Percentiles rank a stretch among this genome's conserved stretches.
These are phyloP conservation scores for Nasonia vitripennis DNA, from an alignment of 1,140 invertebrate species.

Conservation along the genomic window DNA sequence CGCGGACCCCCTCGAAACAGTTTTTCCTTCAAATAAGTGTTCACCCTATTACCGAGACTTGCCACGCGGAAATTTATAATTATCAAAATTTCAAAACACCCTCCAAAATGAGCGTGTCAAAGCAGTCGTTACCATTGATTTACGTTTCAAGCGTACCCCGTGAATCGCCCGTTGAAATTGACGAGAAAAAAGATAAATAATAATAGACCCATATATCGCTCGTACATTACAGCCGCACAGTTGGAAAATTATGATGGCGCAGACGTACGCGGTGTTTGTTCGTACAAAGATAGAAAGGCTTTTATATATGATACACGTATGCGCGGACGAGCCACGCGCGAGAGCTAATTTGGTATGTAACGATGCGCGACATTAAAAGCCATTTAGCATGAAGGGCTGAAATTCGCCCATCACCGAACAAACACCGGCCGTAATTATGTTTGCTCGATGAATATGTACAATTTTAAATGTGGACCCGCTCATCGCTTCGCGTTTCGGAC, in stretches of 20 bases:
- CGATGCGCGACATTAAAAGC: neutral
- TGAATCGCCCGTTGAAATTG: neutral
- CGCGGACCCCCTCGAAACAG: too few species aligned
- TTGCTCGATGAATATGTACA: neutral
- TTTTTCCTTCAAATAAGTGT: too few species aligned
- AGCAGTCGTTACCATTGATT: too few species aligned
- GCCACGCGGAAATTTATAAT: slow-evolving; percentile 31
- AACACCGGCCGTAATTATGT: neutral
- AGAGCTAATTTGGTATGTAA: neutral
- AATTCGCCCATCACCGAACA: neutral
- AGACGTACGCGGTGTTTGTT: too few species aligned
- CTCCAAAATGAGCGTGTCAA: neutral
- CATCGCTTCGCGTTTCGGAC: neutral
- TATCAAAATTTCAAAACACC: slow-evolving; percentile 9
- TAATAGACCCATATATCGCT: neutral
- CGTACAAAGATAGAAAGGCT: neutral
- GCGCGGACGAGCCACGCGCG: too few species aligned
- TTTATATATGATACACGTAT: slow-evolving; percentile 17
- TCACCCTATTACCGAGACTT: slow-evolving; percentile 4
- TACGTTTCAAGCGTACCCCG: too few species aligned
- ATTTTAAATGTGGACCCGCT: neutral
- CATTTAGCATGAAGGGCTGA: neutral
- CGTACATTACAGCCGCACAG: too few species aligned
- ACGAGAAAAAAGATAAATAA: neutral
- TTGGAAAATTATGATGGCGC: too few species aligned